phyloP scores from a whole-genome alignment of 1,140 invertebrate species.

The Frieseomelitta varia region DNA sequence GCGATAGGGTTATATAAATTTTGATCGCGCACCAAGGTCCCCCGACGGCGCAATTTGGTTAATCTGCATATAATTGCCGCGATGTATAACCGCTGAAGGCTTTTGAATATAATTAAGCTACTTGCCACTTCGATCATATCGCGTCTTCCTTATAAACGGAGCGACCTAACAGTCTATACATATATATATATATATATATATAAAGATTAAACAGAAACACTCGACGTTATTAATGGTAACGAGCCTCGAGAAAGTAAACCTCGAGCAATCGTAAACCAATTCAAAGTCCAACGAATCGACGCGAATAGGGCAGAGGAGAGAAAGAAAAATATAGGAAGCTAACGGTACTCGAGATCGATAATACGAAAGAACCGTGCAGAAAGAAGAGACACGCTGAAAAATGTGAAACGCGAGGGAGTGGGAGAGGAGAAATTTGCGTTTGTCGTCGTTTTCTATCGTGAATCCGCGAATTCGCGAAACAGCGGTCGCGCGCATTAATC shows the following conservation, averaged over 20 bases:
- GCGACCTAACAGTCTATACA: not conserved
- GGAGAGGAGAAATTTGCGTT: not conserved
- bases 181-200: not conserved
- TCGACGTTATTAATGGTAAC: not conserved
- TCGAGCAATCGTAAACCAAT: not conserved
- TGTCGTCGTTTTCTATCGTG: not conserved
- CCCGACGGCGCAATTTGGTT: slow-evolving; percentile 42
- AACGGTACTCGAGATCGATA: not conserved
- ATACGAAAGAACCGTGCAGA: not conserved
- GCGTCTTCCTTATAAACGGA: slow-evolving; percentile 24
- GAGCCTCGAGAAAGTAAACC: not conserved
- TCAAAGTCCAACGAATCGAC: not conserved
- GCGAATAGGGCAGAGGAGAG: not conserved
- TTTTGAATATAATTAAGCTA: slow-evolving; percentile 48
- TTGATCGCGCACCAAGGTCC: slow-evolving; percentile 35
- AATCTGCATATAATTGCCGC: slow-evolving; percentile 54
- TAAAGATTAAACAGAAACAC: slow-evolving; percentile 5
- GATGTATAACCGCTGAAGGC: slow-evolving; percentile 31
- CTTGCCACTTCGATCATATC: slow-evolving; percentile 38
- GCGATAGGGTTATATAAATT: slow-evolving; percentile 49
- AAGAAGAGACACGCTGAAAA: not conserved
- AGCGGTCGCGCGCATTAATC: not conserved
- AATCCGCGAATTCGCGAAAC: not conserved
- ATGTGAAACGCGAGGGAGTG: not conserved
- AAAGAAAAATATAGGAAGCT: not conserved